Evolutionary conservation across 2,888 invertebrate species (phyloP).

Genomic region (Ormyrus rosae): DNA sequence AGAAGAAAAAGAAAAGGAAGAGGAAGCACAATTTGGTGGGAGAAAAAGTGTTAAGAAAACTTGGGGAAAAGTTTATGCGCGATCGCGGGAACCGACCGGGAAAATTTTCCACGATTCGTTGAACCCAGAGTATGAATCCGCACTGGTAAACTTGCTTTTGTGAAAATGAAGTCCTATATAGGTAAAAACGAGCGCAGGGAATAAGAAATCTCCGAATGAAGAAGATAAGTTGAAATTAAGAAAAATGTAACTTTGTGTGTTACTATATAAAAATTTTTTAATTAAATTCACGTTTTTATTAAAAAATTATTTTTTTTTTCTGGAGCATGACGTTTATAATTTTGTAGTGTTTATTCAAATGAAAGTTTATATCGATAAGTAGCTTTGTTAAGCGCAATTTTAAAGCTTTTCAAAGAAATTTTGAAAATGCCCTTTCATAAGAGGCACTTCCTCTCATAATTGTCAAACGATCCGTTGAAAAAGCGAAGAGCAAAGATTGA

Average conservation of each 20-base stretch:
- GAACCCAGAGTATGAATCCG: not conserved
- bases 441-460: too few species aligned
- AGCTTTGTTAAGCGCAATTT: too few species aligned
- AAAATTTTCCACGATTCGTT: constrained; percentile 19
- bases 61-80: not conserved
- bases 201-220: not conserved
- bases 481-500: not conserved
- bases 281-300: too few species aligned
- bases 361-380: too few species aligned
- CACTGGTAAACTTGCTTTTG: constrained; percentile 19
- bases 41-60: not conserved
- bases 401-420: too few species aligned
- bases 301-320: too few species aligned
- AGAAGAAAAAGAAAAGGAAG: not conserved
- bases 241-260: too few species aligned
- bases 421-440: too few species aligned
- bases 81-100: not conserved
- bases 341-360: too few species aligned
- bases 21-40: not conserved
- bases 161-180: constrained; percentile 15
- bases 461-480: not conserved
- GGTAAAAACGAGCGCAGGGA: not conserved
- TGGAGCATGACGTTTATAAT: too few species aligned
- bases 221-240: too few species aligned
- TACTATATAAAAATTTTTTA: too few species aligned